Evolutionary conservation across 2,888 invertebrate genomes (phyloP), one percentile per base, ranked within the genome.

Genomic region (Lasioglossum morio): DNA sequence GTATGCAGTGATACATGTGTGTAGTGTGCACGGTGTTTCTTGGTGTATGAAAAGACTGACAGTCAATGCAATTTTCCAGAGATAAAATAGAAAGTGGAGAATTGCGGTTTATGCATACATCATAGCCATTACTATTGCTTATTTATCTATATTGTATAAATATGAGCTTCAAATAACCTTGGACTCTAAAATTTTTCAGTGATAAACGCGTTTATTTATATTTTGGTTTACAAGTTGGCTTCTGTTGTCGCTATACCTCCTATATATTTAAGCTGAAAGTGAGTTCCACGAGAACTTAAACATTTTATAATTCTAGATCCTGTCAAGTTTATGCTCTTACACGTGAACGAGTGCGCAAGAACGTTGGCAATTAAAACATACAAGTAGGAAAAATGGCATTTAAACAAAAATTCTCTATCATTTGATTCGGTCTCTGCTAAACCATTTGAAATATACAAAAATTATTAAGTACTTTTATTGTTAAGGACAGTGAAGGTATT

Each of bases 1-100:
- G 79, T 79, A 83, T 85, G 85, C 79, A 79, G 16, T 79, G n/a
- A 46, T 75, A 60, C 80, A 19, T 66, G 46, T 72, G 60, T 63
- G 37, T 27, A 70, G 27, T 53, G 75, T 72, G 43, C 60, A n/a
- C 48, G n/a, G n/a, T n/a, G n/a, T n/a, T n/a, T n/a, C n/a, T n/a
- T 30, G 27, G 53, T 48, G 60, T 79, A 79, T 76, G 79, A 76
- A 83, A 79, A 84, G 77, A 84, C 46, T 53, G 43, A 43, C 27
- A 23, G 19, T 76, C 76, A 23, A 19, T 66, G 74, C 27, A 43
- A 72, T 23, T 12, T 53, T 23, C 23, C 23, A 53, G 53, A 19
- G 53, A 53, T 23, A 19, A 23, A 53, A 19, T 2, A 19, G 8
- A 53, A 19, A 0, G 2, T 7, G 53, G 23, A 23, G 2, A 53